Percentiles rank a stretch among this genome's conserved stretches.
Conservation (phyloP, 2,888 invertebrate species). For the Allophyes oxyacanthae region DNA sequence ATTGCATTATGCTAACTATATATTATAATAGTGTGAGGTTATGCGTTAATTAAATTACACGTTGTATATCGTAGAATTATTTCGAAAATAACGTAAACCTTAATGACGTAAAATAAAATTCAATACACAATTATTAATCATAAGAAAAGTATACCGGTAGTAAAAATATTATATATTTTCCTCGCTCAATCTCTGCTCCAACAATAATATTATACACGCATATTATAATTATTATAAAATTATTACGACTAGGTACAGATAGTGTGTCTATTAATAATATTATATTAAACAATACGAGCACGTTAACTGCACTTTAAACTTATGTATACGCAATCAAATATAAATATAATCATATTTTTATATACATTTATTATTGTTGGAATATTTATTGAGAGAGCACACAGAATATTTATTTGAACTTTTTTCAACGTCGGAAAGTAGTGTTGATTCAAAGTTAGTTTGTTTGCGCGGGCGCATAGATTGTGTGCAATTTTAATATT, state of each 20-base stretch:
- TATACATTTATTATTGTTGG: conserved; percentile 42
- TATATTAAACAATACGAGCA: conserved; percentile 35
- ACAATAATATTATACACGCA: conserved; percentile 33
- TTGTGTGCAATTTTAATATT: conserved; percentile 83
- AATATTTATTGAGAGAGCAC: conserved; percentile 23
- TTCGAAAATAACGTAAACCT: too few species aligned
- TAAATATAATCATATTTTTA: conserved; percentile 49
- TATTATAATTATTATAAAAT: conserved; percentile 36
- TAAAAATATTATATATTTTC: conserved; percentile 9
- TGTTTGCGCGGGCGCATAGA: conserved; percentile 52
- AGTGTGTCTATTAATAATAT: conserved; percentile 21
- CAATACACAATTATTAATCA: neutral
- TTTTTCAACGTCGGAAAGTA: conserved; percentile 19
- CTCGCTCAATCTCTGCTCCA: conserved; percentile 23
- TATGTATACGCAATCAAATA: conserved; percentile 53
- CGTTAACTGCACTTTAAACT: conserved; percentile 40
- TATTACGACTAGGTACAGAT: conserved; percentile 29
- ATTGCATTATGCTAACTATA: too few species aligned
- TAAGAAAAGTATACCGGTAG: conserved; percentile 31
- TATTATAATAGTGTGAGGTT: too few species aligned
- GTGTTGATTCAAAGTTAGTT: conserved; percentile 25
- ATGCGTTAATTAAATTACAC: too few species aligned
- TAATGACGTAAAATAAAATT: too few species aligned
- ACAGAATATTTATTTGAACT: conserved; percentile 5
- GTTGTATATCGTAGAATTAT: too few species aligned